Evolutionary conservation across 2,113 vertebrate species (phyloP).

Genomic region (Ophiodon elongatus): DNA sequence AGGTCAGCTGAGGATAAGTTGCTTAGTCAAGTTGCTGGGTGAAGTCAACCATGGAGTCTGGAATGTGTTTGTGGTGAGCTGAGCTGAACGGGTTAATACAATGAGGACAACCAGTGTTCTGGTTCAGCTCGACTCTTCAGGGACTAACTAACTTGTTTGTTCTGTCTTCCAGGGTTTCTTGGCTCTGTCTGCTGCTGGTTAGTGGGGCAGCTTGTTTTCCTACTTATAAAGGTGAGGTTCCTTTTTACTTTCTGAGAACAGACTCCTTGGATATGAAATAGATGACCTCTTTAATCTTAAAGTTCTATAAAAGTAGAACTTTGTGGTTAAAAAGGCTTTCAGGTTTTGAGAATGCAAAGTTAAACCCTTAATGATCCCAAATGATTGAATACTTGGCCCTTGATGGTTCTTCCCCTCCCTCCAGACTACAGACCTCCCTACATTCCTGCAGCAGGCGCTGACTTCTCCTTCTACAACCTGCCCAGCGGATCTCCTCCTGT

Average conservation of each 20-base stretch:
- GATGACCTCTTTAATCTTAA: background rate
- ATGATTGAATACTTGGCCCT: background rate
- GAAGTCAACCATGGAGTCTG: slow-evolving; percentile 9
- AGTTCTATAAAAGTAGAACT: background rate
- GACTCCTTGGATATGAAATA: background rate
- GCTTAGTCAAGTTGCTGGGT: too few species aligned
- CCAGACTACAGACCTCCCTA: slow-evolving; percentile 4
- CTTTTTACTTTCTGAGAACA: background rate
- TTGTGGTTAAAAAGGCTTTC: background rate
- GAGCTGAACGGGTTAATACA: too few species aligned
- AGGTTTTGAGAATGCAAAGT: too few species aligned
- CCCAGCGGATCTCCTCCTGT: background rate
- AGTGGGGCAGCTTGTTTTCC: slow-evolving; percentile 14
- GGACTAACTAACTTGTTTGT: too few species aligned
- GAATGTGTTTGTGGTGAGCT: slow-evolving; percentile 14
- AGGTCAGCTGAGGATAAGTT: too few species aligned
- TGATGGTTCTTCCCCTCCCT: background rate
- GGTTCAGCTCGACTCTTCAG: background rate
- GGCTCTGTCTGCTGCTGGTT: slow-evolving; percentile 43
- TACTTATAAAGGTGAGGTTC: slow-evolving; percentile 14
- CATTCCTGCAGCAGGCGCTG: background rate
- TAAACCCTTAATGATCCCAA: background rate
- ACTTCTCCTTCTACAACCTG: background rate
- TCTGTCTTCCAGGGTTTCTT: slow-evolving; percentile 16
- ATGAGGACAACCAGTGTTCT: too few species aligned